Conservation (phyloP, 1,140 invertebrate genomes). For the Pseudomyrmex dendroicus region DNA sequence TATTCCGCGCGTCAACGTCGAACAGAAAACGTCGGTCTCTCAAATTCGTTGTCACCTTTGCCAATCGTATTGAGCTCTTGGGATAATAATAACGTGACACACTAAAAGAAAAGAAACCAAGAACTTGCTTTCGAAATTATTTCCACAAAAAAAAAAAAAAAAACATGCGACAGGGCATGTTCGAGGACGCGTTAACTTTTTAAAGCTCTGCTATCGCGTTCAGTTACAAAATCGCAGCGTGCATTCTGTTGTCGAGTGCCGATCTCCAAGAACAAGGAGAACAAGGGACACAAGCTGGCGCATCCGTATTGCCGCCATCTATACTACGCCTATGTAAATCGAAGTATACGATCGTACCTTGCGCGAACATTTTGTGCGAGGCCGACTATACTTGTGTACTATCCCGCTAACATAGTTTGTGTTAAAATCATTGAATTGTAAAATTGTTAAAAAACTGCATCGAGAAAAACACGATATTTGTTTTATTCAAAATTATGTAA, state of each 20-base stretch:
- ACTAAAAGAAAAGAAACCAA: background rate
- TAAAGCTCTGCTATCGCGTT: conserved; percentile 16
- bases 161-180: background rate
- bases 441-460: background rate
- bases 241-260: conserved; percentile 16
- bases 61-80: background rate
- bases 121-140: background rate
- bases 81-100: background rate
- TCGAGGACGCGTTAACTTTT: conserved; percentile 36
- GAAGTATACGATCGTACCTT: conserved; percentile 44
- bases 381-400: too few species aligned
- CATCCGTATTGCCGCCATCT: conserved; percentile 16
- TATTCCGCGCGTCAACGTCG: conserved; percentile 3
- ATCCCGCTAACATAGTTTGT: too few species aligned
- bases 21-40: background rate
- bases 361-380: background rate
- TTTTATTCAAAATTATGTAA: background rate
- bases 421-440: background rate
- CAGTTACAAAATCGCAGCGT: background rate
- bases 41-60: background rate
- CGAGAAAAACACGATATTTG: background rate
- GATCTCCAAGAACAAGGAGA: background rate
- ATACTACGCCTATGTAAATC: conserved; percentile 44
- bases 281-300: background rate
- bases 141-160: background rate